Evolutionary conservation across 30 jellyfish, hydroid and myxozoan genomes (phyloP).

Genomic region (Cassiopea andromeda): DNA sequence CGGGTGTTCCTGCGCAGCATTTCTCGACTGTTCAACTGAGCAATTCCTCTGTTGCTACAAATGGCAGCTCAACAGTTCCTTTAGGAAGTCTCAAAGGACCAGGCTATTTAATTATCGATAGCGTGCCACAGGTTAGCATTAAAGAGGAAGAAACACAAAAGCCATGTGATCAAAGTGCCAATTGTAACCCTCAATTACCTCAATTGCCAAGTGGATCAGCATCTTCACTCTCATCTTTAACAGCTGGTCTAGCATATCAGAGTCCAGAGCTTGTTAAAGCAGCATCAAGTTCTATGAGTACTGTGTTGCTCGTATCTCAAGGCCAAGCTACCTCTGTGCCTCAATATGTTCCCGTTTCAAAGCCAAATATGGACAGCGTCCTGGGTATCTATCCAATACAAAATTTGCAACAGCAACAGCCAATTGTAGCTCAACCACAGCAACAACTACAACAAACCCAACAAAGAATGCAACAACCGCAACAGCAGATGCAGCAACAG

Average conservation of each 20-base stretch:
- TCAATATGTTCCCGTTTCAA: neutral
- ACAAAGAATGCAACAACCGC: constrained; percentile 19
- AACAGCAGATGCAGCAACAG: constrained; percentile 7
- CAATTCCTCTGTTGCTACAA: neutral
- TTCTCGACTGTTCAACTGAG: constrained; percentile 6
- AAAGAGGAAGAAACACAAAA: constrained; percentile 1
- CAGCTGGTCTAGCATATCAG: neutral
- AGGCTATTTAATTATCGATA: constrained; percentile 1
- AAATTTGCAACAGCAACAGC: neutral
- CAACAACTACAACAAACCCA: constrained; percentile 4
- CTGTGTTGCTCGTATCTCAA: constrained; percentile 37
- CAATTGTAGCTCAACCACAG: neutral
- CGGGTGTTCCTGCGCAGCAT: constrained; percentile 9
- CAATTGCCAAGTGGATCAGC: constrained; percentile 9
- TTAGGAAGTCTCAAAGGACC: constrained; percentile 15
- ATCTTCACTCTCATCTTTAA: neutral
- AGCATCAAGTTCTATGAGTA: constrained; percentile 1
- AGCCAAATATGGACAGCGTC: neutral
- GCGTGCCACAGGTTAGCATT: neutral
- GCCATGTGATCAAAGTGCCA: constrained; percentile 19
- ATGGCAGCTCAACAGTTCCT: neutral
- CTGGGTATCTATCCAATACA: neutral
- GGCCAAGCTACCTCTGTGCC: constrained; percentile 3
- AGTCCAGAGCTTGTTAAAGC: neutral
- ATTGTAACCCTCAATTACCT: constrained; percentile 3